Conservation (phyloP, 2,113 vertebrate species). For the Falcunculus frontatus region DNA sequence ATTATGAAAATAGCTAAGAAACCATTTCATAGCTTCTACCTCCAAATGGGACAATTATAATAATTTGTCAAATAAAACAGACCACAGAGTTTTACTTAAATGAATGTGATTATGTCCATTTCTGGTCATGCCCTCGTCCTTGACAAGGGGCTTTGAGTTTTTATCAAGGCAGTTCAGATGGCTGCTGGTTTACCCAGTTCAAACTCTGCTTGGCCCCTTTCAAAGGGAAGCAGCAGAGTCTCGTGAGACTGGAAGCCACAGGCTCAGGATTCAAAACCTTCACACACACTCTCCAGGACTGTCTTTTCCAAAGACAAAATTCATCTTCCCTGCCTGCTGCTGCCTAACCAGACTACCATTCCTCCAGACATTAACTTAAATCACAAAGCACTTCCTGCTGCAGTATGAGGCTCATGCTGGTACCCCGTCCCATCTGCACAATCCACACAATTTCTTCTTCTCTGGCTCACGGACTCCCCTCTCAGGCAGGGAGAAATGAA, state of each 20-base stretch:
- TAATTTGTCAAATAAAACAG: not conserved
- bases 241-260: not conserved
- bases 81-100: not conserved
- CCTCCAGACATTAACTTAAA: not conserved
- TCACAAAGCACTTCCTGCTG: not conserved
- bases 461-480: not conserved
- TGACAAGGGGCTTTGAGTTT: not conserved
- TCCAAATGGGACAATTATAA: not conserved
- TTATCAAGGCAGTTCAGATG: rapidly evolving
- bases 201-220: rapidly evolving
- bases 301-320: not conserved
- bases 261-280: not conserved
- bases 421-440: not conserved
- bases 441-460: not conserved
- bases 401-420: not conserved
- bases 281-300: not conserved
- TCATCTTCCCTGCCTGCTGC: not conserved
- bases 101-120: not conserved
- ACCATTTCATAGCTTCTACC: not conserved
- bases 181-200: not conserved
- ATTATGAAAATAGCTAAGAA: not conserved
- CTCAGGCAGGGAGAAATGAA: not conserved
- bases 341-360: not conserved
- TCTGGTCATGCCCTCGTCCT: rapidly evolving
- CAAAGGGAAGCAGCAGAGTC: not conserved